Base-by-base conservation (phyloP, 2,113 vertebrate genomes). In the Larimichthys crocea region DNA sequence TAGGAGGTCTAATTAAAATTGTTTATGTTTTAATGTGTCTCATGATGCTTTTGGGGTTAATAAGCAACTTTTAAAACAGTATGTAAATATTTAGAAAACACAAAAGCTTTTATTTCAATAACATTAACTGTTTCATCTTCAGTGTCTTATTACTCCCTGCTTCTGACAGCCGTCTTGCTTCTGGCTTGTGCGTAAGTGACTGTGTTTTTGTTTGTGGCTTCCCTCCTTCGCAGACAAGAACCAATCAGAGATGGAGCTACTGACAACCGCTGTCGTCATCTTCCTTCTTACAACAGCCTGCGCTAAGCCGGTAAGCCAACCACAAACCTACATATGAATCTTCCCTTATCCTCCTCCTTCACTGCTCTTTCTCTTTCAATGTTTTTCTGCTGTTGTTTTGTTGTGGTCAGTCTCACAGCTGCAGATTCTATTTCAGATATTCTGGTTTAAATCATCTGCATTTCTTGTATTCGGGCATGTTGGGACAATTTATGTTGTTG, bases 201-300 rank as follows among this genome's bases (percentile, higher is more conserved):
- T 69, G n/a, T 77, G 52, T 76, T 78, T 75, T 79, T 75, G 3
- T 82, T 66, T 82, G 65, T 67, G 72, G 50, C 14, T 73, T 75
- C 24, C 29, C n/a, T 80, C 59, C 20, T 74, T 49, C 3, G 12
- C 66, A 84, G 75, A 80, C 35, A 60, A 26, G 59, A 68, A 64
- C 62, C 56, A 66, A 71, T 63, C 76, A 77, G 62, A 88, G 59
- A 92, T 93, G 92, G 16, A 76, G 76, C 79, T 83, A 42, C 84
- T 91, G 55, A 83, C 69, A 57, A 10, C 61, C 24, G 4, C 64
- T 40, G 60, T 93, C 10, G 0, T 90, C 65, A 19, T 91, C n/a
- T 10, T 78, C 31, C 53, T 88, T 44, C 73, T 93, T 17, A 57
- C 82, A 16, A 46, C 82, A 62, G 68, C 56, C 20, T 75, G 68